These are phyloP conservation scores for Heterotis niloticus DNA, from an alignment of 2,113 vertebrate species.

Conservation along the genomic window DNA sequence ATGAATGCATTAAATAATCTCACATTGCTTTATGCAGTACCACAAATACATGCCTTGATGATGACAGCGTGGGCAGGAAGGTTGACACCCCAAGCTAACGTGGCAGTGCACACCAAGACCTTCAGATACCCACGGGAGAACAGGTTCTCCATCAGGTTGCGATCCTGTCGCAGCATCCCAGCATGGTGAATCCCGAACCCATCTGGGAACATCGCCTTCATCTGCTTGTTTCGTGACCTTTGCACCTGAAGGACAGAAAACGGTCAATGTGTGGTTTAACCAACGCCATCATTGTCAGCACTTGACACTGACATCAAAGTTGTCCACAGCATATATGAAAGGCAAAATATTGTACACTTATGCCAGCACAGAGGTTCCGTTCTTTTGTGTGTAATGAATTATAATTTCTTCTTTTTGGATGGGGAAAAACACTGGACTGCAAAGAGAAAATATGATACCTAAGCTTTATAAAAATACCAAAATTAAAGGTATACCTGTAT, in stretches of 20 bases:
- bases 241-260: constrained; percentile 71
- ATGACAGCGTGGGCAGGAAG: constrained; percentile 97
- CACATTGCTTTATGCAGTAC: background rate
- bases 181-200: constrained; percentile 97
- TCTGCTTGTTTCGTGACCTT: constrained; percentile 93
- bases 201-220: constrained; percentile 91
- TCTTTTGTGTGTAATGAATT: no score
- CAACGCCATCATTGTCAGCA: background rate
- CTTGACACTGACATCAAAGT: no score
- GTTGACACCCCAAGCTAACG: constrained; percentile 97
- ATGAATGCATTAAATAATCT: background rate
- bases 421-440: no score
- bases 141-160: constrained; percentile 86
- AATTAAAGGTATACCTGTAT: no score
- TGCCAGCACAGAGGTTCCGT: no score
- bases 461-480: no score
- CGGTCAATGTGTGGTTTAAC: background rate
- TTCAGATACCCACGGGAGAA: constrained; percentile 91
- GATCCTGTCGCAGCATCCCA: constrained; percentile 91
- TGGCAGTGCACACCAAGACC: constrained; percentile 92
- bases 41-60: constrained; percentile 80
- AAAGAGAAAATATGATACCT: no score
- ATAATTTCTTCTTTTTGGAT: no score
- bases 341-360: no score
- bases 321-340: no score